Base-by-base conservation (phyloP, 1,140 invertebrate genomes). In the Drosophila punjabiensis region DNA sequence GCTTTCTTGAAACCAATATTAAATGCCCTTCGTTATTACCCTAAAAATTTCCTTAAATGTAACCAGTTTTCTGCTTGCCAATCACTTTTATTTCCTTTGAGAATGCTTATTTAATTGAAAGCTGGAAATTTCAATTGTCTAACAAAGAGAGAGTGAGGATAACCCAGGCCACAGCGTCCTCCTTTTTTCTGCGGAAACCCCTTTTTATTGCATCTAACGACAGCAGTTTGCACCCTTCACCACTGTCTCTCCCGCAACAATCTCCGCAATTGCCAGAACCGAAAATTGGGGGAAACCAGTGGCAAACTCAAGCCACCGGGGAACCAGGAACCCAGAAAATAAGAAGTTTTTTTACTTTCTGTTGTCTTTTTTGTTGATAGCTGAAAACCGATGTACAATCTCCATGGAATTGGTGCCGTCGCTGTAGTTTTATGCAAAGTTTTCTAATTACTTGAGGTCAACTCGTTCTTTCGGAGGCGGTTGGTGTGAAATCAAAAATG, bases 371-470 rank as follows among this genome's bases (percentile, higher is more conserved):
- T n/a, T 69, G 13, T 28, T 41, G 68, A 30, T 53, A 65, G 65
- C 28, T 68, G 14, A 47, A 45, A 67, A 37, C 64, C 64, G 32
- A 65, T 55, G 20, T 47, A 48, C 41, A 83, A 71, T 68, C 62
- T 81, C 70, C 13, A 61, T 70, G 70, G 64, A 79, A 30, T 69
- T 43, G 28, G 30, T 43, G 30, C 13, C 18, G 16, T 18, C 24
- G 18, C 55, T 33, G 24, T 41, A 37, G 43, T 62, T 33, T 35
- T 28, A 24, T 37, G 30, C 39, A 67, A 84, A 85, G 37, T 84
- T 84, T 80, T 76, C 55, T 84, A 85, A 84, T 84, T 81, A 85
- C 66, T 67, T 68, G 77, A 32, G 82, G 82, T 85, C 45, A 76
- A 53, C 48, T 39, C 24, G 32, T 50, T 76, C 28, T 39, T 53